phyloP scores from a whole-genome alignment of 2,113 vertebrate species.

The Charina bottae region DNA sequence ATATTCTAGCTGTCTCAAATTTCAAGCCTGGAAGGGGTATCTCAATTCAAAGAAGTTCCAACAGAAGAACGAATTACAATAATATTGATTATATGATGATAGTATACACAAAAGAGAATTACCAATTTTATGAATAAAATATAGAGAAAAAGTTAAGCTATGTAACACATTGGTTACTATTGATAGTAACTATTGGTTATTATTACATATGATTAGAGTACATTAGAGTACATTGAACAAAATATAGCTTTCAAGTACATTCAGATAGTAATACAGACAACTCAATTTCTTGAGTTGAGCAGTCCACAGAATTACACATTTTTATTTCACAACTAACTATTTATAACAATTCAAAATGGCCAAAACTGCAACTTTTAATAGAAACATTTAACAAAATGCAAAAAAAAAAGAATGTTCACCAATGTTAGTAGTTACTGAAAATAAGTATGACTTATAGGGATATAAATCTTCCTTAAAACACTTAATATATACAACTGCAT shows the following conservation, averaged over 20 bases:
- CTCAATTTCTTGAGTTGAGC: background rate
- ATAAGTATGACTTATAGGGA: constrained; percentile 13
- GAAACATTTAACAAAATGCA: background rate
- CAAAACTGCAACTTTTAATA: constrained; percentile 2
- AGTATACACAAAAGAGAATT: background rate
- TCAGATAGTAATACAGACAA: background rate
- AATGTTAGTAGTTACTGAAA: background rate
- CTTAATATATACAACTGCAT: background rate
- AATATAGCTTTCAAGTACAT: background rate
- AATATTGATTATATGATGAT: background rate
- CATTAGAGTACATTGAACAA: background rate
- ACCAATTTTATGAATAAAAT: background rate
- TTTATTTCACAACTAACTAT: background rate
- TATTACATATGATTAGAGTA: background rate
- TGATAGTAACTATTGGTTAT: background rate
- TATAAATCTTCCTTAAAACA: constrained; percentile 16
- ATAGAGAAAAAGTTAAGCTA: background rate
- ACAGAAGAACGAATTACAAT: background rate
- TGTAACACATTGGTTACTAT: background rate
- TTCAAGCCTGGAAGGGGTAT: background rate
- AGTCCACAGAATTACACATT: background rate
- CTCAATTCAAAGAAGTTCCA: background rate
- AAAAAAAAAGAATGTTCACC: background rate
- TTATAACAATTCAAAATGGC: background rate
- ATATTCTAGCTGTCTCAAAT: background rate